Base-by-base conservation (phyloP, 2,888 invertebrate genomes). In the Strigamia maritima region DNA sequence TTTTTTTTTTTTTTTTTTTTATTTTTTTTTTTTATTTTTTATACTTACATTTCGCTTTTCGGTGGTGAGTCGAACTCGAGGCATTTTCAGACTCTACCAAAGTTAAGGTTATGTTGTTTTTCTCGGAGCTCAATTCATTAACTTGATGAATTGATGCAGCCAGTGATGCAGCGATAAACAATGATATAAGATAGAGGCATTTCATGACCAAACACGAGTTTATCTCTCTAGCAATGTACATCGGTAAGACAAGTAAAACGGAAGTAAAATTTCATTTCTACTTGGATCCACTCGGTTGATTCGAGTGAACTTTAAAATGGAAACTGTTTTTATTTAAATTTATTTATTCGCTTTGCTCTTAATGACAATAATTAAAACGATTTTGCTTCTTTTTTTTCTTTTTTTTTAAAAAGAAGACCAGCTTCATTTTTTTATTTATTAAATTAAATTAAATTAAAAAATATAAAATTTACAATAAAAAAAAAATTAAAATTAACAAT, bases 261-360 rank as follows among this genome's bases (percentile, higher is more conserved):
- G 70, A 70, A 70, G 28, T 70, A 70, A 70, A 49, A 16, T 28
- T 28, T 70, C n/a, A 16, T 70, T 70, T 70, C 28, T 14, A 26
- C 26, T 70, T 26, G 70, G 70, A 26, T 70, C 16, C 70, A 70
- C 70, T 28, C n/a, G 26, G 70, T 14, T 70, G 70, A 24, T 70
- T 28, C 70, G n/a, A 70, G 26, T 70, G 70, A 70, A 70, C 70
- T 70, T 70, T n/a, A 28, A 70, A 70, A 70, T 70, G 70, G 8
- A 70, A 70, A 70, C 26, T 16, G 22, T 6, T 35, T 35, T 35
- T 35, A 3, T 4, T 35, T 8, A 3, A 35, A 19, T 54, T 54
- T 54, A 19, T 10, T 44, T 14, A n/a, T 44, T n/a, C 44, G 14
- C 1, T 22, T 24, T 65, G 7, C 22, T 65, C 60, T n/a, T 4